A percentile compares a stretch with the other conserved stretches of the same genome.
These are phyloP conservation scores for Dysidea cf. avara DNA, from an alignment of 37 sponge, comb jelly and placozoan genomes.

Conservation along the genomic window DNA sequence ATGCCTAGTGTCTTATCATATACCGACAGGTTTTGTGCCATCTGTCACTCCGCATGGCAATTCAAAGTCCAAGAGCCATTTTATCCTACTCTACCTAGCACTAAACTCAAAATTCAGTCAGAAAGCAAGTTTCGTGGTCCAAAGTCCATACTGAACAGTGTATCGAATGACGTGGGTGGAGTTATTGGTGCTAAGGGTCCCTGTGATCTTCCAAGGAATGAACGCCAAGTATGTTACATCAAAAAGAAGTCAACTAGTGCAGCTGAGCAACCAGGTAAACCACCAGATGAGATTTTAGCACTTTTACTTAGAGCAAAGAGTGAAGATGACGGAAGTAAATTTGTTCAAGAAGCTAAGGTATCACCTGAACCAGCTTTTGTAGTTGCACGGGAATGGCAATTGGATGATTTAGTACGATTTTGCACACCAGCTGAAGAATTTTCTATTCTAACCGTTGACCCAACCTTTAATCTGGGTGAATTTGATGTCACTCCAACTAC, in stretches of 20 bases:
- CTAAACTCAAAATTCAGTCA: slow-evolving; percentile 9
- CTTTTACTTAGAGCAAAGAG: slow-evolving; percentile 35
- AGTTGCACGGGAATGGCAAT: no score
- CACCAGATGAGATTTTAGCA: slow-evolving; percentile 45
- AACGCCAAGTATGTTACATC: no score
- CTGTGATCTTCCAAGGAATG: no score
- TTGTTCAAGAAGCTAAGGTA: slow-evolving; percentile 21
- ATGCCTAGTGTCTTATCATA: no score
- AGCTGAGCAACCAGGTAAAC: no score
- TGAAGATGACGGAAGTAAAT: slow-evolving; percentile 22
- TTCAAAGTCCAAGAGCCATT: slow-evolving; percentile 36
- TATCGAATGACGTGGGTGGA: no score
- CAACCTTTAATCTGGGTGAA: slow-evolving; percentile 54
- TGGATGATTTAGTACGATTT: no score
- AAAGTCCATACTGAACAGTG: slow-evolving; percentile 29
- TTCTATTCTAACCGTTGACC: slow-evolving; percentile 40
- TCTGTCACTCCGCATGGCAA: slow-evolving; percentile 31
- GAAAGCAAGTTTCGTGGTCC: slow-evolving; percentile 27
- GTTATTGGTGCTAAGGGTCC: no score
- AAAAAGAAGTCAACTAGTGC: no score
- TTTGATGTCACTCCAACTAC: no score
- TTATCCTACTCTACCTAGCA: slow-evolving; percentile 49
- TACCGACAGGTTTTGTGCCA: no score
- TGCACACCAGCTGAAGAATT: slow-evolving; percentile 23
- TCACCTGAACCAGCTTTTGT: slow-evolving; percentile 57